Evolutionary conservation across 2,888 invertebrate species (phyloP).

Genomic region (Eueremaeus valkanovi): DNA sequence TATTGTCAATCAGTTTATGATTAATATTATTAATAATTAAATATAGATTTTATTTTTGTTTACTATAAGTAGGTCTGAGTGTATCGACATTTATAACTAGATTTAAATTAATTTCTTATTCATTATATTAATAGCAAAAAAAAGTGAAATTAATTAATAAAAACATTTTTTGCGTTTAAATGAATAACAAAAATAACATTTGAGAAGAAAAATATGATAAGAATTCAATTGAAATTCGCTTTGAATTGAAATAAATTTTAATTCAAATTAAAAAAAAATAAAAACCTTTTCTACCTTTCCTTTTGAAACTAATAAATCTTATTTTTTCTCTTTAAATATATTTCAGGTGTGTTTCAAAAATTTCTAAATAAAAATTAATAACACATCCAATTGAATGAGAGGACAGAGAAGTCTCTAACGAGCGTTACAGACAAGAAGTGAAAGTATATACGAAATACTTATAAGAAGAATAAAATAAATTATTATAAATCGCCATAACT

Average conservation of each 20-base stretch:
- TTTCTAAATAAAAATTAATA: neutral
- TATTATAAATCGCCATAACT: slow-evolving; percentile 25
- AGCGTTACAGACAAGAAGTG: neutral
- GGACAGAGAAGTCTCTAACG: too few species aligned
- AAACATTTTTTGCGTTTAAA: neutral
- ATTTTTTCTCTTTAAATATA: neutral
- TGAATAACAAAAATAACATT: neutral
- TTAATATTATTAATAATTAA: too few species aligned
- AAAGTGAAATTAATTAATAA: neutral
- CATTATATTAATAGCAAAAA: neutral
- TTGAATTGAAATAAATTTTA: slow-evolving; percentile 6
- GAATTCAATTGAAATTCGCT: neutral
- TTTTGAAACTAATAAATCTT: slow-evolving; percentile 2
- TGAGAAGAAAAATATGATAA: neutral
- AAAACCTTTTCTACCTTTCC: too few species aligned
- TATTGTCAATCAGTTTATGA: too few species aligned
- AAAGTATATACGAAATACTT: neutral
- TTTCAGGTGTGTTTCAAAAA: slow-evolving; percentile 14
- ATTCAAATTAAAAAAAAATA: neutral
- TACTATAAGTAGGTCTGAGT: neutral
- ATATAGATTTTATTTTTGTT: neutral
- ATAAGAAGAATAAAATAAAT: neutral
- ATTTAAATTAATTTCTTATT: neutral
- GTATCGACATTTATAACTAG: neutral
- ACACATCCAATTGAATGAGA: slow-evolving; percentile 2